Evolutionary conservation across 2,113 vertebrate genomes (phyloP).

Genomic region (Megatriorchis doriae): DNA sequence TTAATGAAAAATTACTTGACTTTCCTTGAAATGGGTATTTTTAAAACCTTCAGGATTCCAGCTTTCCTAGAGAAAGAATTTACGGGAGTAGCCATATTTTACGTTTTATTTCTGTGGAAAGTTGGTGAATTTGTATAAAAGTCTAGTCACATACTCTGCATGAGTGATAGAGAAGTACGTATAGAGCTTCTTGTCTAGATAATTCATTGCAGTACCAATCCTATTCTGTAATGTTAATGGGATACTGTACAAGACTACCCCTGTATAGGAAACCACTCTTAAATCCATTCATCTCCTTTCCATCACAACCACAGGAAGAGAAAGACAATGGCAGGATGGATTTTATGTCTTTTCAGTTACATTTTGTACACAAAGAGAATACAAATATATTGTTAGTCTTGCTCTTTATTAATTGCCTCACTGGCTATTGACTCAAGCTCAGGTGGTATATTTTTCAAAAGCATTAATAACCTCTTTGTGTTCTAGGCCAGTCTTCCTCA

Average conservation of each 20-base stretch:
- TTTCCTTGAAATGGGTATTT: not conserved
- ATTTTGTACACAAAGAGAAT: slow-evolving; percentile 40
- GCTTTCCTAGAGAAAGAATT: not conserved
- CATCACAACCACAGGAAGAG: not conserved
- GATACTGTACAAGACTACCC: slow-evolving; percentile 20
- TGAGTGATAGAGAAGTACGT: not conserved
- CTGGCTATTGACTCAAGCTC: slow-evolving; percentile 17
- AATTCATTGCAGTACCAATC: slow-evolving; percentile 34
- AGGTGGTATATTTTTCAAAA: slow-evolving; percentile 40
- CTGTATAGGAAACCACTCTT: slow-evolving; percentile 47
- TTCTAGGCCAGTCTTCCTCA: slow-evolving; percentile 12
- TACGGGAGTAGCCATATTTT: not conserved
- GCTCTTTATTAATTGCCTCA: slow-evolving; percentile 49
- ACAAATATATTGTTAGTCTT: slow-evolving; percentile 48
- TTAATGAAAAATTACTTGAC: not conserved
- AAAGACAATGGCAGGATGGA: slow-evolving; percentile 47
- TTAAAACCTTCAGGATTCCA: not conserved
- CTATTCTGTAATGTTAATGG: slow-evolving; percentile 49
- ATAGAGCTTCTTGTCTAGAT: slow-evolving; percentile 19
- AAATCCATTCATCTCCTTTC: slow-evolving; percentile 46
- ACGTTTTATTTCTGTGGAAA: not conserved
- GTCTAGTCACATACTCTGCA: slow-evolving; percentile 1
- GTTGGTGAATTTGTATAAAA: not conserved
- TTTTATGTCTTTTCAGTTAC: slow-evolving; percentile 33
- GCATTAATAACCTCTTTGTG: slow-evolving; percentile 56